Evolutionary conservation across 2,888 invertebrate species (phyloP), one percentile per base, ranked within the genome.

Genomic region (Oasisia sp.): DNA sequence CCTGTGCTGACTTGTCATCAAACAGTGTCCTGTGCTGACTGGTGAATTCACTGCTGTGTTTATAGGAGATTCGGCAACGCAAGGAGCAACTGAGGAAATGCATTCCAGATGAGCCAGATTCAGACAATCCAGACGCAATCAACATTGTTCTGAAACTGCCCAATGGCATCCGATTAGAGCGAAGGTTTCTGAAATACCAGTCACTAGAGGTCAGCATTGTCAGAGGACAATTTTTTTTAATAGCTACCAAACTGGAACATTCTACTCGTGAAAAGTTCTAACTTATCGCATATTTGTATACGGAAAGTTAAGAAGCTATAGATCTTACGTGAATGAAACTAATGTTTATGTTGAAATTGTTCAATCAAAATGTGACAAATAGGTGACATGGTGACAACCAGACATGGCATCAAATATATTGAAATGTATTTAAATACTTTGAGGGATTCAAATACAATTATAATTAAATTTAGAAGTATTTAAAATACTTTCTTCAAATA

Each of bases 121-220:
- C 97, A n/a, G 97, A 97, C 92, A 96, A 97, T 94, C 97, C 97
- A 0, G 97, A 98, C 95, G 97, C 98, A 0, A 97, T 99, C 93
- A 98, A 98, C 95, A 97, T 99, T 93, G 98, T 99, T 92, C 98
- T 99, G 95, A 99, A 99, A 95, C 97, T 99, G 95, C 99, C 99
- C 9, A 97, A 97, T 95, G 99, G 99, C 91, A 97, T 97, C 93
- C 97, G 99, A 19, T 97, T 99, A 94, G 98, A 99, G 94, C 97
- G 99, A 93, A 97, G 99, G 94, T 99, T 99, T 97, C 97, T 97
- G 38, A 97, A 97, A 95, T 97, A 97, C 89, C 97, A 99, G 96
- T 98, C 98, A 0, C 90, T 94, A n/a, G 92, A 94, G 93, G 94
- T 94, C 97, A 99, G 99, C 98, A 98, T 96, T 97, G 99, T 93